Evolutionary conservation across 2,797 vertebrate genomes (phyloP), one percentile per base, ranked within the genome.

Genomic region (Xerus rutilus): DNA sequence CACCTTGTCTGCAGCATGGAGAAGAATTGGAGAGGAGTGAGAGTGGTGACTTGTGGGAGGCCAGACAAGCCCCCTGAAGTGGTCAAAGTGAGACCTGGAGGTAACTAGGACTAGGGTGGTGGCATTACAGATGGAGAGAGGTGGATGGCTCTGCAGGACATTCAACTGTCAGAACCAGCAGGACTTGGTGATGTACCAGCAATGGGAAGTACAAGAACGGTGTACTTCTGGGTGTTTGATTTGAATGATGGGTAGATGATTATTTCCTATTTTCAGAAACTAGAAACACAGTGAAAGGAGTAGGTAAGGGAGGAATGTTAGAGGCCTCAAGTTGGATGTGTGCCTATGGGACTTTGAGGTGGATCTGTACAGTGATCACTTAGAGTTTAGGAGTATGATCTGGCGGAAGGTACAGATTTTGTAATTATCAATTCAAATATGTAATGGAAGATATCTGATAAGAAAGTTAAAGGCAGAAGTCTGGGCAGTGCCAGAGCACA

Each of bases 181-280:
- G 70, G 43, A 91, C 54, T 52, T 52, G 79, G 8, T 30, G 64
- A 45, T 57, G 20, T 20, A 8, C 70, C 79, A 79, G 84, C 7
- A 43, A 17, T 1, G 28, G 25, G 12, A 15, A 85, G 17, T 2
- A 4, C 32, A 23, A 20, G 2, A 0, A 3, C 12, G 54, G n/a
- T 57, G 15, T 13, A 23, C 9, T 76, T 6, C 5, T 3, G 23
- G 14, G 35, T 72, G 7, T 64, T 21, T 23, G 20, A 30, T 35
- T 64, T 47, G 81, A 45, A 45, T 72, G n/a, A 47, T 30, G 21
- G 49, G 0, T 25, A 6, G 52, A 28, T 21, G 57, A 70, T 47
- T 67, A 30, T 72, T 74, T 69, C 7, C 20, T 78, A 35, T 39
- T 59, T 18, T 54, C n/a, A 14, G 49, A 73, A 89, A 67, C n/a